Evolutionary conservation across 2,888 invertebrate species (phyloP).

Genomic region (Lycophotia porphyrea): DNA sequence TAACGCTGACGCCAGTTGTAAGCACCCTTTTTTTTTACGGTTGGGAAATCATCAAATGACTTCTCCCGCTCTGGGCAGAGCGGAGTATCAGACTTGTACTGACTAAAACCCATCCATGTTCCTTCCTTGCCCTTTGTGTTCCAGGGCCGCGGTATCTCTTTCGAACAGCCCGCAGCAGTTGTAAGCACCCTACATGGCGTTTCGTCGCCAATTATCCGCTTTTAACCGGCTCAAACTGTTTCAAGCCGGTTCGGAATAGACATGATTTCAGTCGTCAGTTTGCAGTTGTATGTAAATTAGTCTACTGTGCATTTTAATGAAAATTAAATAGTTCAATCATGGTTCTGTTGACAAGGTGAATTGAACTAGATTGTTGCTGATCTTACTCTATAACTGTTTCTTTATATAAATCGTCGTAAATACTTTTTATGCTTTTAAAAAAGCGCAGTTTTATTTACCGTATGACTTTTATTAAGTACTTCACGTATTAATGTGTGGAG

Average conservation of each 20-base stretch:
- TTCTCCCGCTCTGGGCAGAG: too few species aligned
- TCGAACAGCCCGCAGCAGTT: too few species aligned
- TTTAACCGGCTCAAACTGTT: slow-evolving; percentile 41
- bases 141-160: too few species aligned
- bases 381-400: neutral
- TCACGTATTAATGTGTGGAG: slow-evolving; percentile 62
- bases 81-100: too few species aligned
- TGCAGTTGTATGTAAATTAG: slow-evolving; percentile 21
- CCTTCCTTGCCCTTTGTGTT: too few species aligned
- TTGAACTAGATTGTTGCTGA: neutral
- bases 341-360: neutral
- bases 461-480: slow-evolving; percentile 49
- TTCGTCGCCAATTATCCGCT: slow-evolving; percentile 56
- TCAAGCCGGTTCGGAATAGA: slow-evolving; percentile 33
- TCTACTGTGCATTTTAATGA: slow-evolving; percentile 43
- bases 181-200: slow-evolving; percentile 48
- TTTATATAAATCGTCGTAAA: neutral
- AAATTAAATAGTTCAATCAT: slow-evolving; percentile 8
- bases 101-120: too few species aligned
- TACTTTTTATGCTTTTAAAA: neutral
- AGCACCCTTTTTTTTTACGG: too few species aligned
- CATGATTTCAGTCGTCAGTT: slow-evolving; percentile 42
- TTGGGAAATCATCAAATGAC: too few species aligned
- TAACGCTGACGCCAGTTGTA: slow-evolving; percentile 53
- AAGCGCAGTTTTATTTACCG: slow-evolving; percentile 51